These are phyloP conservation scores for Rhinoderma darwinii DNA, from an alignment of 2,113 vertebrate genomes.

Conservation along the genomic window DNA sequence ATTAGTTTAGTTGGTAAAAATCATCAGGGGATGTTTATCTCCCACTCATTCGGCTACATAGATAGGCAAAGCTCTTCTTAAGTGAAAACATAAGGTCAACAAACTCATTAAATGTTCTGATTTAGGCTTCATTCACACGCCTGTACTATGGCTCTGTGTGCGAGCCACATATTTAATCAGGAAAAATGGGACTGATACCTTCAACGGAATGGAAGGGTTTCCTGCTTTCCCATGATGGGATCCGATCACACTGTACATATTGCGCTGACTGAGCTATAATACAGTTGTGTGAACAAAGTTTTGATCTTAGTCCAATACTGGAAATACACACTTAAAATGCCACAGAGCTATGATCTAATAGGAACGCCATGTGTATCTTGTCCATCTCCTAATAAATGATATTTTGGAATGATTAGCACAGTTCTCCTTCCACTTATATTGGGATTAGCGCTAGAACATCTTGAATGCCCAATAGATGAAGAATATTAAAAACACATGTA, in stretches of 20 bases:
- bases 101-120: not conserved
- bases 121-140: not conserved
- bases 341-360: not conserved
- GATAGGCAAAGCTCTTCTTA: not conserved
- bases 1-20: not conserved
- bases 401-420: not conserved
- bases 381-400: not conserved
- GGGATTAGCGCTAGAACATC: not conserved
- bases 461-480: not conserved
- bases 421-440: not conserved
- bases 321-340: not conserved
- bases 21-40: not conserved
- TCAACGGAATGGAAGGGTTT: not conserved
- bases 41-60: not conserved
- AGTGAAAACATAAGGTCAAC: not conserved
- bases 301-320: not conserved
- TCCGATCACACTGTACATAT: not conserved
- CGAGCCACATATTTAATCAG: not conserved
- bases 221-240: not conserved
- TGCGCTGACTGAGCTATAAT: not conserved
- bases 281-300: not conserved
- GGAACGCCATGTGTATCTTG: not conserved
- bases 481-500: no score
- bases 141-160: not conserved
- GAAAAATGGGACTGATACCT: not conserved